phyloP scores from a whole-genome alignment of 2,888 invertebrate genomes.

The Anoplius nigerrimus region DNA sequence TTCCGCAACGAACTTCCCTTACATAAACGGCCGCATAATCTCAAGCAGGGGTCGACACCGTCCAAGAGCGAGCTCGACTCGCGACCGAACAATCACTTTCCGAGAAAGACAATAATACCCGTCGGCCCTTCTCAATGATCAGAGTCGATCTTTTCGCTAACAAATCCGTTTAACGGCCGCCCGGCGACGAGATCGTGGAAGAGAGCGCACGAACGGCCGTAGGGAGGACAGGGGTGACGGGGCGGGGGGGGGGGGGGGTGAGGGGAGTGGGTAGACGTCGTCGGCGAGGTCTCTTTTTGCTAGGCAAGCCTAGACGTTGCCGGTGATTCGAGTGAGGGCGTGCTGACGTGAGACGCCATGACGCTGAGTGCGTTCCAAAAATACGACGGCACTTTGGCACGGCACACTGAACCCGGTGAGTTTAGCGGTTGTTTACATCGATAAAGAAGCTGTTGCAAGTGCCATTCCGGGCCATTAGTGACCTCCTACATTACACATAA shows the following conservation, averaged over 20 bases:
- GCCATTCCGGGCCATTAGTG: conserved; percentile 63
- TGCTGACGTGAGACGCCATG: conserved; percentile 63
- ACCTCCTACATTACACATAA: conserved; percentile 48
- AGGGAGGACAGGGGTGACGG: neutral
- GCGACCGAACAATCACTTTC: no score
- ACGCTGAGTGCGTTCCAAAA: conserved; percentile 69
- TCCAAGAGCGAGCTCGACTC: no score
- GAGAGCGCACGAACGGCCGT: conserved; percentile 17
- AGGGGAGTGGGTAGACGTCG: neutral
- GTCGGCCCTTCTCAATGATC: neutral
- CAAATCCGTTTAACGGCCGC: no score
- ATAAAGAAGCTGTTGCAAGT: conserved; percentile 65
- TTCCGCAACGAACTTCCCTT: no score
- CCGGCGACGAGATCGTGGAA: conserved; percentile 7
- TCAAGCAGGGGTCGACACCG: no score
- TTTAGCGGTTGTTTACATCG: conserved; percentile 70
- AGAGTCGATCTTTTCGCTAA: neutral
- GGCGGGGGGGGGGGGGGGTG: neutral
- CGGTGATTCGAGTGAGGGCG: conserved; percentile 56
- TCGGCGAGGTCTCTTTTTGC: conserved; percentile 41
- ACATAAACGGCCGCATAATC: no score
- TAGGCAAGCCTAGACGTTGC: conserved; percentile 27
- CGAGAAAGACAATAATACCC: no score
- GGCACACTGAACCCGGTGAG: conserved; percentile 49
- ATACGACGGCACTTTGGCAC: conserved; percentile 69